These are phyloP conservation scores for Apotomis turbidana DNA, from an alignment of 2,888 invertebrate genomes.

Conservation along the genomic window DNA sequence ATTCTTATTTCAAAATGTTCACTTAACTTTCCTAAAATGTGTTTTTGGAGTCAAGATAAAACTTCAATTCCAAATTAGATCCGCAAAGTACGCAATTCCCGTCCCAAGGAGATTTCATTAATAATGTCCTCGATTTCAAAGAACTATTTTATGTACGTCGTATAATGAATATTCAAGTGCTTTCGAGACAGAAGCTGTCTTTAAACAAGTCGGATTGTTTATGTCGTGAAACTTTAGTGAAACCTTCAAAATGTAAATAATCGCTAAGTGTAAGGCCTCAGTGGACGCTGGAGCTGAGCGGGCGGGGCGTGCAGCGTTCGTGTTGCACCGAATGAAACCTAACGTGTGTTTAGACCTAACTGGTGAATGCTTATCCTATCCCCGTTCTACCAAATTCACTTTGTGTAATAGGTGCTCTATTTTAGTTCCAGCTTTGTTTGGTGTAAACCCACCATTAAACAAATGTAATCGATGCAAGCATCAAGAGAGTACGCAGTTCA, in stretches of 20 bases:
- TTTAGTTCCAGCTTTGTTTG: too few relatives aligned
- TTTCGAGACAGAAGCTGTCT: constrained; percentile 78
- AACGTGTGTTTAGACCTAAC: too few relatives aligned
- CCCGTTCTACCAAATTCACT: too few relatives aligned
- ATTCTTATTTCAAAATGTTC: constrained; percentile 59
- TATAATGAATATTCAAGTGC: constrained; percentile 66
- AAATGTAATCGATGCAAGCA: too few relatives aligned
- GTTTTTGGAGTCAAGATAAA: constrained; percentile 10
- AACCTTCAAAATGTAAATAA: constrained; percentile 60
- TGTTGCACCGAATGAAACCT: too few relatives aligned
- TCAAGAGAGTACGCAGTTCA: too few relatives aligned
- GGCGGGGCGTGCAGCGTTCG: too few relatives aligned
- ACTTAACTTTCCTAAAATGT: constrained; percentile 26
- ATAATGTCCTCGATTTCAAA: constrained; percentile 41
- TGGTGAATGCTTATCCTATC: too few relatives aligned
- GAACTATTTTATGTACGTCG: constrained; percentile 52
- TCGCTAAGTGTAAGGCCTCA: constrained; percentile 12
- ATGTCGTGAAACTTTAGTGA: constrained; percentile 27
- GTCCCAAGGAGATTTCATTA: constrained; percentile 58
- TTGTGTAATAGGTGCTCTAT: too few relatives aligned
- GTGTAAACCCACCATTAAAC: too few relatives aligned
- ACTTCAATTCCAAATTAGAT: not conserved
- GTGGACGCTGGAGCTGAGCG: too few relatives aligned
- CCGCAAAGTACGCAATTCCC: constrained; percentile 54
- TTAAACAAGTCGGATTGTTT: constrained; percentile 60